Percentiles rank a stretch among this genome's conserved stretches.
phyloP scores from a whole-genome alignment of 2,888 invertebrate species.

The Acrocera orbiculus region DNA sequence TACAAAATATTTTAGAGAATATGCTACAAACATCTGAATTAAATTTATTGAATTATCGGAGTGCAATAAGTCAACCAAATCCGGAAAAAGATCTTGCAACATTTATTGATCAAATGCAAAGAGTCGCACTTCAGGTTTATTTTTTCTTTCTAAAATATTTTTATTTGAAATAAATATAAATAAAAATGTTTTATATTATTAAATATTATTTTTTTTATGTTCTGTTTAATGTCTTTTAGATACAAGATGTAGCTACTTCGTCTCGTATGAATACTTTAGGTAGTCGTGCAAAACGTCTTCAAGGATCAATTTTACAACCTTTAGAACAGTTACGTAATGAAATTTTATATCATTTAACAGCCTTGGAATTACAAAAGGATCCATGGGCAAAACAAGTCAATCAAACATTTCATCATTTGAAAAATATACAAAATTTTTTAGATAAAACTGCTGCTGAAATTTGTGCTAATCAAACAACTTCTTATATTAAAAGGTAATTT shows the following conservation, averaged over 20 bases:
- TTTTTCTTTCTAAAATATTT: not conserved
- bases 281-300: constrained; percentile 43
- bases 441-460: constrained; percentile 53
- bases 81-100: constrained; percentile 32
- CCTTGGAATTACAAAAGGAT: constrained; percentile 51
- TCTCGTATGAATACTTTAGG: constrained; percentile 55
- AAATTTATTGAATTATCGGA: constrained; percentile 28
- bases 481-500: constrained; percentile 23
- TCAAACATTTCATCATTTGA: constrained; percentile 53
- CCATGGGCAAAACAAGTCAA: constrained; percentile 54
- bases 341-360: constrained; percentile 57
- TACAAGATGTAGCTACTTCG: constrained; percentile 50
- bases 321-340: constrained; percentile 51
- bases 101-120: constrained; percentile 32
- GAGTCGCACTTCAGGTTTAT: constrained; percentile 29
- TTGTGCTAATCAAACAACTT: constrained; percentile 42
- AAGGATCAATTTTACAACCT: constrained; percentile 45
- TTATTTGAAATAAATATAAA: not conserved
- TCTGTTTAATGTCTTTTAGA: constrained; percentile 18
- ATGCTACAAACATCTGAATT: constrained; percentile 29
- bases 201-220: not conserved
- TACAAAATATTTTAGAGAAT: constrained; percentile 28
- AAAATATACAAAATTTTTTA: constrained; percentile 59
- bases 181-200: not conserved
- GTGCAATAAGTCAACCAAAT: constrained; percentile 27